phyloP scores from a whole-genome alignment of 2,797 vertebrate genomes.

The Scolopax rusticola region DNA sequence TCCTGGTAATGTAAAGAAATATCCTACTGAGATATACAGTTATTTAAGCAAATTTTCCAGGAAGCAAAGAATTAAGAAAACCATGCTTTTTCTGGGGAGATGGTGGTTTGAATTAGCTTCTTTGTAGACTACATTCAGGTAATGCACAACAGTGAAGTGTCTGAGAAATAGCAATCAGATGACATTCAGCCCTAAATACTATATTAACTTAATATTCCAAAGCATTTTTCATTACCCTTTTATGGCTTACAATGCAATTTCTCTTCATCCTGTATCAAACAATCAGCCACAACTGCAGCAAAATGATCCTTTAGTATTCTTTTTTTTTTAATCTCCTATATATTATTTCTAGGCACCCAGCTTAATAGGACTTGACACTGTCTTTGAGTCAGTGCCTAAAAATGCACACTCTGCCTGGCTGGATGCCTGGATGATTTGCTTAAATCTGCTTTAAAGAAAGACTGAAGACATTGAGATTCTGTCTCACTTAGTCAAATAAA shows the following conservation, averaged over 20 bases:
- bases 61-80: background rate
- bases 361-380: conserved; percentile 50
- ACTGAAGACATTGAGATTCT: conserved; percentile 52
- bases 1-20: background rate
- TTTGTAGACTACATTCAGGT: background rate
- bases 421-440: conserved; percentile 44
- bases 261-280: background rate
- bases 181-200: background rate
- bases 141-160: fast-evolving
- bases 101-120: background rate
- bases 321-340: background rate
- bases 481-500: conserved; percentile 73
- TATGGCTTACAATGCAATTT: background rate
- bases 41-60: background rate
- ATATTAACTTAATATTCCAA: background rate
- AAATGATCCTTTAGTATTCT: background rate
- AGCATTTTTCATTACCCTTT: conserved; percentile 2
- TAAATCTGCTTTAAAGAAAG: conserved; percentile 47
- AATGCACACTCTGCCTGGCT: conserved; percentile 42
- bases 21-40: background rate
- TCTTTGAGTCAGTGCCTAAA: conserved; percentile 60
- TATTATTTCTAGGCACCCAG: conserved; percentile 17
- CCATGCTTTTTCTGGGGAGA: background rate
- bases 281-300: background rate
- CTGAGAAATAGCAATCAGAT: background rate